Base-by-base conservation (phyloP, 2,888 invertebrate species). In the Drosophila tripunctata region DNA sequence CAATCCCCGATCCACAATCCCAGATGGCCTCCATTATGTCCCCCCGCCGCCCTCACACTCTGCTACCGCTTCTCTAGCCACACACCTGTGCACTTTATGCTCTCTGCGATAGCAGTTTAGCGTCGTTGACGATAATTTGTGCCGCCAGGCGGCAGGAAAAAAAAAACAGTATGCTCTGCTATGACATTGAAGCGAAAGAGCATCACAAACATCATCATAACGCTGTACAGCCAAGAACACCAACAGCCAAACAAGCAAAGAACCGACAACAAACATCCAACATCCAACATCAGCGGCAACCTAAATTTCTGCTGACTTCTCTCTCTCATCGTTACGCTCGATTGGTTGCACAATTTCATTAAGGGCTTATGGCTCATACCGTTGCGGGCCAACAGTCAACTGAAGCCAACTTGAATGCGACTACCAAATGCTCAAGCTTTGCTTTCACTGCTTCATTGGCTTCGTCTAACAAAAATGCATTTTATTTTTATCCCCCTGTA, bases 261-360 rank as follows among this genome's bases (percentile, higher is more conserved):
- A 24, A 4, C 24, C 12, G 7, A 22, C 40, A 40, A 3, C 3
- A 3, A 27, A 40, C 40, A 40, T 2, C 21, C 40, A 40, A 24
- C 43, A 43, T 27, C 15, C 24, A 43, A 27, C 48, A 81, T 68
- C 72, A 66, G 55, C 54, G 60, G 40, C 62, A 72, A 70, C 79
- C 85, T 77, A 68, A 77, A 79, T 87, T 82, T 82, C 65, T 75
- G 86, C 67, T 83, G 86, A 83, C 88, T 83, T 87, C 75, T 73
- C 75, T 73, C 75, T 71, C 70, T 79, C 88, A 67, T 82, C 88
- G 77, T 79, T 68, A 79, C 88, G 69, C 83, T 85, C 88, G 77
- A 84, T 84, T 84, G 83, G 85, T 72, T 84, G 83, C 83, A 84
- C 83, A 84, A 84, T 84, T 84, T 84, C 83, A 84, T 84, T 87